Conservation (phyloP, 2,113 vertebrate genomes). For the Rhea americana region DNA sequence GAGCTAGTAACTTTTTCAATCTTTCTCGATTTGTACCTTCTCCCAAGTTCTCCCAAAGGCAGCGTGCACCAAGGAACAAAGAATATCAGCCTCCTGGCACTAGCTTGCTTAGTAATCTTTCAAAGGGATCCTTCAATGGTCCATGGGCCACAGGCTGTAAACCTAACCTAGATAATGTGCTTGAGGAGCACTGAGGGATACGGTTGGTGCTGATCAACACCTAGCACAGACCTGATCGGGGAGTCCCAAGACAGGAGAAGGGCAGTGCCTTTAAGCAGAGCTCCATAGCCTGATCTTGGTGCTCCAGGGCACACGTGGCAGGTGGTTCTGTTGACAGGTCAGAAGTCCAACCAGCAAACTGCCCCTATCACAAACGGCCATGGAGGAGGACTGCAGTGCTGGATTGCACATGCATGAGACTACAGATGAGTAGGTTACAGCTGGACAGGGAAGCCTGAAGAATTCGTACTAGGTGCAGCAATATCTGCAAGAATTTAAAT, state of each 20-base stretch:
- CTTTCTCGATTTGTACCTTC: too few species aligned
- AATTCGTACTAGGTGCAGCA: neutral
- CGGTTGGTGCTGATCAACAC: too few species aligned
- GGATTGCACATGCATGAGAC: neutral
- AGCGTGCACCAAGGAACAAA: neutral
- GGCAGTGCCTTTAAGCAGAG: too few species aligned
- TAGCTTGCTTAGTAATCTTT: neutral
- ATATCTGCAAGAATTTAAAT: neutral
- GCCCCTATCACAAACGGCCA: fast-evolving
- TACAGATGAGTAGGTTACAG: neutral
- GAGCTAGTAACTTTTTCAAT: neutral
- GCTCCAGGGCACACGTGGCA: neutral
- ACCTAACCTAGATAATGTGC: neutral
- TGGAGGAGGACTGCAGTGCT: neutral
- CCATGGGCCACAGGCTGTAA: neutral
- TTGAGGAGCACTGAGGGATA: too few species aligned
- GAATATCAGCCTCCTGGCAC: neutral
- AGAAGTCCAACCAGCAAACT: neutral
- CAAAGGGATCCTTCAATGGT: neutral
- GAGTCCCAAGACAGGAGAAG: too few species aligned
- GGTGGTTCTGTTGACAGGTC: neutral
- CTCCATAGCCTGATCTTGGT: neutral
- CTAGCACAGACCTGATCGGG: too few species aligned
- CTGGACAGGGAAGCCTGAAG: neutral
- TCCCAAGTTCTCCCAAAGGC: neutral